A percentile compares a stretch with the other conserved stretches of the same genome.
phyloP scores from a whole-genome alignment of 2,888 invertebrate species.

The Hydriomena furcata region DNA sequence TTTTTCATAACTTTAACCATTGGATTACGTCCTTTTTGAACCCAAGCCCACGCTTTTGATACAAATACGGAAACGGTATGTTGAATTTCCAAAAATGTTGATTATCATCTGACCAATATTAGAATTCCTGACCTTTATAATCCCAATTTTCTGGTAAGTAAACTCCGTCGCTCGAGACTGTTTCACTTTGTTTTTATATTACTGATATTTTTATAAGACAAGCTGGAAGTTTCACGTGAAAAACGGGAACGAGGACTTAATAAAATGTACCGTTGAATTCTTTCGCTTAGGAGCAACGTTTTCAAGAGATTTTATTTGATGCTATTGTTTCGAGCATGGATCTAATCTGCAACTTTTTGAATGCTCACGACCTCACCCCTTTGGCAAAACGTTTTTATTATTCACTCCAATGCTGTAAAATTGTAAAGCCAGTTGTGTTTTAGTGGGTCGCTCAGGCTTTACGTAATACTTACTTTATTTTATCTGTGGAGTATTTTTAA shows the following conservation, averaged over 20 bases:
- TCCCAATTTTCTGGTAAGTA: no score
- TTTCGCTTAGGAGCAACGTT: conserved; percentile 15
- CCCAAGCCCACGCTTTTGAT: neutral
- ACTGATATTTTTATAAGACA: conserved; percentile 21
- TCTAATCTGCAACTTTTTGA: conserved; percentile 29
- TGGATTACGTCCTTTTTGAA: no score
- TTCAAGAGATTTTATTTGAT: conserved; percentile 29
- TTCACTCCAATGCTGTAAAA: conserved; percentile 11
- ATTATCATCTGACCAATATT: no score
- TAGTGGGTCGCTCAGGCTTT: neutral
- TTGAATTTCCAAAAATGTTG: no score
- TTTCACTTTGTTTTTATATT: neutral
- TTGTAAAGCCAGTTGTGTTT: conserved; percentile 11
- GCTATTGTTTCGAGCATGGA: conserved; percentile 32
- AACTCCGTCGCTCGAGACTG: no score
- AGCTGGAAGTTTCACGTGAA: conserved; percentile 19
- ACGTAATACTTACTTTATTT: neutral
- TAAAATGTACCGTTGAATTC: conserved; percentile 31
- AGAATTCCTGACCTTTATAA: no score
- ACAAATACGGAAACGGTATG: no score
- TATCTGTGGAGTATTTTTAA: neutral
- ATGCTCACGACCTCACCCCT: conserved; percentile 17
- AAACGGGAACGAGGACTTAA: conserved; percentile 27
- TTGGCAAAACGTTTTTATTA: conserved; percentile 17
- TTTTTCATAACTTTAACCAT: no score